Evolutionary conservation across 2,113 vertebrate genomes (phyloP), one percentile per base, ranked within the genome.

Genomic region (Bostrychus sinensis): DNA sequence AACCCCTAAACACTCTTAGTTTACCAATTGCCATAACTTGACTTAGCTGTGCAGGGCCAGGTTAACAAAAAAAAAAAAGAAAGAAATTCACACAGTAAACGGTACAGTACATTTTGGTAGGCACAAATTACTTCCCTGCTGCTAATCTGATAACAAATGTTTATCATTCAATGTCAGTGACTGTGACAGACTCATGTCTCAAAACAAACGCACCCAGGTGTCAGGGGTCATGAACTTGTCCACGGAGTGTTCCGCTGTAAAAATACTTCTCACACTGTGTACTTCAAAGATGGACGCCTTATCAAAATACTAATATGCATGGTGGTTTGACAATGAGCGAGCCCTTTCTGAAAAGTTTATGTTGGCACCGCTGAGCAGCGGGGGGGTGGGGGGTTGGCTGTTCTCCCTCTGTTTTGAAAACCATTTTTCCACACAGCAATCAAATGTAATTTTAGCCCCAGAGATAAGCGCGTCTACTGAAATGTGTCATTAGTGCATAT

Each of bases 381-480:
- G 66, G 73, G 43, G 43, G 8, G 53, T 7, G 53, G 53, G 53
- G 26, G 51, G 51, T 11, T 28, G 28, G 53, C n/a, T 55, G 53
- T 9, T 20, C 19, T n/a, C 77, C 51, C 72, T 46, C 51, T 41
- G 71, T 78, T 83, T 78, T 37, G 26, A 75, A 75, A 80, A 65
- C 66, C 51, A 22, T 66, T 78, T 48, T 74, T 72, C 45, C 84
- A 38, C 71, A 42, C 56, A 11, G 79, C 86, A 88, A 91, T 90
- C 89, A 90, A 90, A 81, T 59, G 63, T 75, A 86, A 89, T 87
- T 89, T 85, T 62, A 74, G 69, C 73, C 67, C 74, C 75, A 13
- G 56, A 74, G 88, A 91, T 91, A 89, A 89, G 85, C 83, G 67
- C 16, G 73, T 59, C 80, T 70, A 84, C 72, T 83, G 77, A 86